phyloP scores from a whole-genome alignment of 2,113 vertebrate species.

The Nicator chloris region DNA sequence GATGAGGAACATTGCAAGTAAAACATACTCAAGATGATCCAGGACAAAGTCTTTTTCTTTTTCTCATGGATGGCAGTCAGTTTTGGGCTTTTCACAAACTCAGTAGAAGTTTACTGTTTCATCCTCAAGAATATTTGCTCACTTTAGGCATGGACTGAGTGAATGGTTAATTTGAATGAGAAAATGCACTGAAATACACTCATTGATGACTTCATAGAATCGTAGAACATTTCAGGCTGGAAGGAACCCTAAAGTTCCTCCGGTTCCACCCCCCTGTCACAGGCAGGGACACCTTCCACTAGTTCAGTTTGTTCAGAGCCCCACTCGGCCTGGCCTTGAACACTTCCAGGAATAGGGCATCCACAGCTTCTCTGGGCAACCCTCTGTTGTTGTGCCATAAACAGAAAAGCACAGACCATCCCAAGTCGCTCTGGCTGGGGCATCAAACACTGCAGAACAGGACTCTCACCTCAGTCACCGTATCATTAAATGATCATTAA shows the following conservation, averaged over 20 bases:
- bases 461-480: not conserved
- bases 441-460: not conserved
- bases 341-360: not conserved
- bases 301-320: not conserved
- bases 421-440: not conserved
- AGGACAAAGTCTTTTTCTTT: not conserved
- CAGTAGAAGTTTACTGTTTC: not conserved
- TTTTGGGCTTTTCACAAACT: not conserved
- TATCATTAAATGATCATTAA: not conserved
- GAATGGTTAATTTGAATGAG: not conserved
- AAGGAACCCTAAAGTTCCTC: not conserved
- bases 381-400: not conserved
- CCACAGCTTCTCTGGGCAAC: not conserved
- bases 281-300: not conserved
- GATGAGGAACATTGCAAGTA: not conserved
- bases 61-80: not conserved
- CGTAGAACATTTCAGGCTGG: accelerated
- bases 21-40: not conserved
- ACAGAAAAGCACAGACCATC: not conserved
- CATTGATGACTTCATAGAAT: not conserved
- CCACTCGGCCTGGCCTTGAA: not conserved
- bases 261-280: not conserved
- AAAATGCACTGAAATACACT: not conserved
- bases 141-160: not conserved
- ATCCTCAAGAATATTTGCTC: not conserved